A percentile compares a stretch with the other conserved stretches of the same genome.
Conservation (phyloP, 2,113 vertebrate species). For the Ictalurus punctatus region DNA sequence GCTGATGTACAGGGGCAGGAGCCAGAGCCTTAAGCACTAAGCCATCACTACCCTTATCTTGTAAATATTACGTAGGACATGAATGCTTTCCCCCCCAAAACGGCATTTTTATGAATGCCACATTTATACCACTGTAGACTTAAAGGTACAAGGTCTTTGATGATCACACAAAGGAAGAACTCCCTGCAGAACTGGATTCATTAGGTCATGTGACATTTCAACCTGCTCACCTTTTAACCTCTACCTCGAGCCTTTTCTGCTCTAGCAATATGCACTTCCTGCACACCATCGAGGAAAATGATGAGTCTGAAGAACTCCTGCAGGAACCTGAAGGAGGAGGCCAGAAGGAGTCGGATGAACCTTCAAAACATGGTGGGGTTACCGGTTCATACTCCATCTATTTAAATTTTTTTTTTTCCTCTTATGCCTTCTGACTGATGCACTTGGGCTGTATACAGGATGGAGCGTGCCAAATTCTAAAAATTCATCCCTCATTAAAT, state of each 20-base stretch:
- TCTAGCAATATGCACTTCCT: constrained; percentile 32
- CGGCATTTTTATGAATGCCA: no score
- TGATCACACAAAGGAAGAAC: background rate
- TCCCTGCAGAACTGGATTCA: background rate
- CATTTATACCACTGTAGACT: background rate
- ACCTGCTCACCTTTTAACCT: background rate
- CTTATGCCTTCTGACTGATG: background rate
- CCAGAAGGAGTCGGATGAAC: background rate
- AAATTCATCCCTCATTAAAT: background rate
- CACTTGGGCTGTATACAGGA: background rate
- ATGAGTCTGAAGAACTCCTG: constrained; percentile 22
- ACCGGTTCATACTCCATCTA: background rate
- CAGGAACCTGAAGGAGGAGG: background rate
- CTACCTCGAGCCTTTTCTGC: background rate
- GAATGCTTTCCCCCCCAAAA: no score
- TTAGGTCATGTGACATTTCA: background rate
- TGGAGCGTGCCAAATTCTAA: background rate
- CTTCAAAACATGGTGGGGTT: background rate
- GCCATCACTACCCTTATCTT: no score
- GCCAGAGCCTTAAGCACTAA: background rate
- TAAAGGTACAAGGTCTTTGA: background rate
- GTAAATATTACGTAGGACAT: no score
- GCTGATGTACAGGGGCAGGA: no score
- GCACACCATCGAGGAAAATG: constrained; percentile 32
- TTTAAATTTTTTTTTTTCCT: background rate